Evolutionary conservation across 2,888 invertebrate genomes (phyloP), one percentile per base, ranked within the genome.

Genomic region (Magallana nippona): DNA sequence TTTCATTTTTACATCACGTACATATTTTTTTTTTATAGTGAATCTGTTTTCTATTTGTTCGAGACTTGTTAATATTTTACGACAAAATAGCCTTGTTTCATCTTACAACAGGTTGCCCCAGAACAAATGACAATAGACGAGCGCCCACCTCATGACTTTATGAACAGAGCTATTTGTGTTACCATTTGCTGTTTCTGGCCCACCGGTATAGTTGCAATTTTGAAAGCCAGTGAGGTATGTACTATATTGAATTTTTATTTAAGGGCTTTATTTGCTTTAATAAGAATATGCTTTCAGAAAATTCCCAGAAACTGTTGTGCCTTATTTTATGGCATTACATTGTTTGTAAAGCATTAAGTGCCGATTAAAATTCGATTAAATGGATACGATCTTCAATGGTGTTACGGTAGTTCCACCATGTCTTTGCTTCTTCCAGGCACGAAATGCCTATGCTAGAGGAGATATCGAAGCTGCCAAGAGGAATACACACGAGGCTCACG

Each of bases 171-270:
- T 58, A 86, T 87, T 62, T 83, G 86, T 58, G 85, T 86, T 13
- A 88, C 88, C 13, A 78, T 86, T 17, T 88, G 86, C 78, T 87
- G 88, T 62, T 88, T 87, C 83, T 88, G 88, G 88, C 88, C 88
- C 1, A 85, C 85, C 22, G 88, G 88, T 44, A 87, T 87, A 11
- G 71, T 88, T 78, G 88, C 88, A 60, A 88, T 88, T 44, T 85
- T 88, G 83, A 88, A 87, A 83, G 87, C 88, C 13, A 87, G 84
- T 83, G 88, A 88, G 78, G 88, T 88, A 83, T 62, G 88, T 5
- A 44, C 3, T 5, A 44, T 44, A 8, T 44, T 44, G 5, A 44
- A 3, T 44, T 44, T 44, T 44, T 44, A 44, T 44, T 8, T 44
- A 5, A 44, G 44, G 8, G 8, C n/a, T 44, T 44, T 44, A 3